phyloP scores from a whole-genome alignment of 1,140 invertebrate species.

The Bombyx mandarina region DNA sequence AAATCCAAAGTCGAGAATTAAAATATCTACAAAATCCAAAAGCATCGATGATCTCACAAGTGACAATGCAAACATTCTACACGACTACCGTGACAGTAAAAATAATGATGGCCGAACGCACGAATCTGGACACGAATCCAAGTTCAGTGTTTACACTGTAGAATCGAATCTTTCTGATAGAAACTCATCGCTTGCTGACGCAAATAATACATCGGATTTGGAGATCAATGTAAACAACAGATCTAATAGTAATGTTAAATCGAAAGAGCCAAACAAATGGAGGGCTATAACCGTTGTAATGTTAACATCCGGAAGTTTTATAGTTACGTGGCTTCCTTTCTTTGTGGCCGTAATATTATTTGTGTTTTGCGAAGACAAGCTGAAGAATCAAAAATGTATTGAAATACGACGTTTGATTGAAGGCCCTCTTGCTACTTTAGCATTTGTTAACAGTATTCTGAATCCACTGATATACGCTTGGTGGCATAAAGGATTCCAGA shows the following conservation, averaged over 20 bases:
- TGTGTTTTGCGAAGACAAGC: constrained; percentile 62
- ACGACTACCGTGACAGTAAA: constrained; percentile 11
- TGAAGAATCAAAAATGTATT: constrained; percentile 54
- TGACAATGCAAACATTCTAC: constrained; percentile 13
- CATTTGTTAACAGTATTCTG: constrained; percentile 77
- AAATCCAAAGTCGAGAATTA: constrained; percentile 10
- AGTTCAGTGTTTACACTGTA: constrained; percentile 33
- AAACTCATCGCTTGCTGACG: neutral
- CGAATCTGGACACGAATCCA: constrained; percentile 19
- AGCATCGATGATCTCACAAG: constrained; percentile 27
- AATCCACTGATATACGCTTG: constrained; percentile 82
- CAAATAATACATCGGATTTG: neutral
- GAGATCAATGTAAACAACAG: neutral
- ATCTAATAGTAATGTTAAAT: constrained; percentile 10
- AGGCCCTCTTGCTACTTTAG: constrained; percentile 71
- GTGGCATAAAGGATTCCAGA: constrained; percentile 77
- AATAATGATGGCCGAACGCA: constrained; percentile 9
- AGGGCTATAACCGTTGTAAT: constrained; percentile 72
- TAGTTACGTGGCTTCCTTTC: constrained; percentile 59
- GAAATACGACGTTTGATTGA: constrained; percentile 57
- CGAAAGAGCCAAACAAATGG: constrained; percentile 66
- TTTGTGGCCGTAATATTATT: constrained; percentile 67
- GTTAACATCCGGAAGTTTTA: constrained; percentile 71
- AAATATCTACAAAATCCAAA: constrained; percentile 27
- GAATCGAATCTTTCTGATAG: constrained; percentile 22